Evolutionary conservation across 2,113 vertebrate species (phyloP), one percentile per base, ranked within the genome.

Genomic region (Pan paniscus): DNA sequence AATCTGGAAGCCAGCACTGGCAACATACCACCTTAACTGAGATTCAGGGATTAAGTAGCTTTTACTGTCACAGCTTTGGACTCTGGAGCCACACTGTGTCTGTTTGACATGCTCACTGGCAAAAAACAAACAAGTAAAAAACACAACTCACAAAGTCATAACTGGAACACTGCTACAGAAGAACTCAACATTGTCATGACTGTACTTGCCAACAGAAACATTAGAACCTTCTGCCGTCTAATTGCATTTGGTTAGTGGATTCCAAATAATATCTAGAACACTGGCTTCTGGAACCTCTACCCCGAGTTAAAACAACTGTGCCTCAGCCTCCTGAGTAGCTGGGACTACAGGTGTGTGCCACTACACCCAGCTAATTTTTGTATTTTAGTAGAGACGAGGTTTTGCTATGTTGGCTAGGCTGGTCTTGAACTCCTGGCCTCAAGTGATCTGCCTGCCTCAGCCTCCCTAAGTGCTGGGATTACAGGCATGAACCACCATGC

Each of bases 31-130:
- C 61, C 13, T 80, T 27, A 38, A 8, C 40, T n/a, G 23, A 46
- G 43, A 79, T n/a, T 93, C n/a, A 43, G 76, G 12, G 18, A 61
- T 96, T 0, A 8, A 14, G 20, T 76, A 43, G 27, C 35, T 38
- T 79, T 25, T 73, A 20, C 40, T 86, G 40, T 78, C 32, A 85
- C 2, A 80, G 57, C 67, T 82, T 84, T 93, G 40, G 55, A 92
- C 18, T 93, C 30, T 84, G 67, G 35, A 96, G 46, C 75, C 76
- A 73, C 7, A n/a, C 11, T 50, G 3, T 78, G 46, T 81, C 79
- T 96, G 27, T 96, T 82, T 92, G 80, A 64, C 78, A 68, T 46
- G 48, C 68, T 94, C 59, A 83, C 7, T 94, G 50, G 35, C 46
- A 35, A n/a, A 57, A 22, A 38, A 59, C 30, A 64, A 48, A 83